Conservation (phyloP, 2,113 vertebrate genomes). For the Trachemys scripta region DNA sequence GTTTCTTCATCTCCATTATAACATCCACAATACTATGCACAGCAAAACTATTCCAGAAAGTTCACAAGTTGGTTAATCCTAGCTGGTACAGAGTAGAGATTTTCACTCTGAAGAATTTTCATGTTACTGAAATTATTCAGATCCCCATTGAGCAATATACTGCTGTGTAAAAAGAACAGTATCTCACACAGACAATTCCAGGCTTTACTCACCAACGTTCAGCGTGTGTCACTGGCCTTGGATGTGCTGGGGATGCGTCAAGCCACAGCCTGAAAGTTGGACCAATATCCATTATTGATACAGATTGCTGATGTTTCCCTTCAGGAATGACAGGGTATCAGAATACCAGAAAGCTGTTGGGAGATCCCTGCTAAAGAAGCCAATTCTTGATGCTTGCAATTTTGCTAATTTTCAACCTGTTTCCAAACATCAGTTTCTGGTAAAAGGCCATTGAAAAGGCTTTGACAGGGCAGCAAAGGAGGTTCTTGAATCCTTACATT, state of each 20-base stretch:
- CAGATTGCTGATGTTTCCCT: not conserved
- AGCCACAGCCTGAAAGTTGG: not conserved
- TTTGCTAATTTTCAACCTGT: not conserved
- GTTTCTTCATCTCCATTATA: not conserved
- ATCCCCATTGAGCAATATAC: not conserved
- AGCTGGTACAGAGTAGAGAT: not conserved
- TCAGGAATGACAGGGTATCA: not conserved
- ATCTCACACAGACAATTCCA: not conserved
- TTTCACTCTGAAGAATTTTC: not conserved
- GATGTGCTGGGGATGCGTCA: not conserved
- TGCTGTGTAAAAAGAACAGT: not conserved
- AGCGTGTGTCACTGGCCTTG: not conserved
- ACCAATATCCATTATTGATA: not conserved
- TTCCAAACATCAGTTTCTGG: rapidly evolving
- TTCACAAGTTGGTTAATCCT: not conserved
- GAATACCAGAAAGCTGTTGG: not conserved
- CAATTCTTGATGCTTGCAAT: not conserved
- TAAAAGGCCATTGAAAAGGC: not conserved
- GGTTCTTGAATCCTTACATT: not conserved
- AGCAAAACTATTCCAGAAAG: not conserved
- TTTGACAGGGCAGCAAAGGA: not conserved
- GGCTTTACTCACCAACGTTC: not conserved
- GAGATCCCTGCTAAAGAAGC: not conserved
- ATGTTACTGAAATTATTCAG: not conserved
- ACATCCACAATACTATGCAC: not conserved